Evolutionary conservation across 1,140 invertebrate species (phyloP).

Genomic region (Chironomus tepperi): DNA sequence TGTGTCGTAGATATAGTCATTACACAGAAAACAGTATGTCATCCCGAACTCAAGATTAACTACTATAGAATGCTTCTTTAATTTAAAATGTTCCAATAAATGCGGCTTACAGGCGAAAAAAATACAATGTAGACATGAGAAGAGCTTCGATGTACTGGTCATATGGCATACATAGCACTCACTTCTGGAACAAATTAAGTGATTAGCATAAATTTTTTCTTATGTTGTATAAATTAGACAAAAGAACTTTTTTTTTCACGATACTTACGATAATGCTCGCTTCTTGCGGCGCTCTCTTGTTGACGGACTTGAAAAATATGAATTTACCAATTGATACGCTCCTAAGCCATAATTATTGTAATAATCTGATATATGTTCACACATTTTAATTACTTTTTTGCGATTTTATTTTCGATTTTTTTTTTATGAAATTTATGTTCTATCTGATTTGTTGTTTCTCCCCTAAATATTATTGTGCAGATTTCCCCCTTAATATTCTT

Average conservation of each 20-base stretch:
- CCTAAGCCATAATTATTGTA: neutral
- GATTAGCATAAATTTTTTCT: too few relatives aligned
- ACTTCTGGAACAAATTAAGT: neutral
- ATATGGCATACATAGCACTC: neutral
- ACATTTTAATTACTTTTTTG: neutral
- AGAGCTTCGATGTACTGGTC: constrained; percentile 61
- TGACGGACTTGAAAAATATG: neutral
- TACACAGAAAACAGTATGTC: constrained; percentile 84
- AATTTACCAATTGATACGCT: neutral
- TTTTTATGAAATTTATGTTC: too few relatives aligned
- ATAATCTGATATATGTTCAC: neutral
- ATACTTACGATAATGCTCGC: neutral
- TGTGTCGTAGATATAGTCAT: constrained; percentile 85
- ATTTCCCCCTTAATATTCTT: too few relatives aligned
- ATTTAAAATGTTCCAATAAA: constrained; percentile 75
- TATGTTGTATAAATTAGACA: too few relatives aligned
- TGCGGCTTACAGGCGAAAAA: constrained; percentile 86
- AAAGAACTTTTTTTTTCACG: neutral
- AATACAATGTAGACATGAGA: constrained; percentile 85
- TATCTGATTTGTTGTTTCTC: too few relatives aligned
- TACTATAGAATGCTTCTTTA: constrained; percentile 71
- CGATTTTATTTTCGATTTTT: too few relatives aligned
- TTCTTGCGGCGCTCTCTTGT: neutral
- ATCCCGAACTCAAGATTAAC: constrained; percentile 83
- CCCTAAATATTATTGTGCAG: too few relatives aligned